Evolutionary conservation across 2,113 vertebrate species (phyloP), one percentile per base, ranked within the genome.

Genomic region (Psittacula cyanocephala): DNA sequence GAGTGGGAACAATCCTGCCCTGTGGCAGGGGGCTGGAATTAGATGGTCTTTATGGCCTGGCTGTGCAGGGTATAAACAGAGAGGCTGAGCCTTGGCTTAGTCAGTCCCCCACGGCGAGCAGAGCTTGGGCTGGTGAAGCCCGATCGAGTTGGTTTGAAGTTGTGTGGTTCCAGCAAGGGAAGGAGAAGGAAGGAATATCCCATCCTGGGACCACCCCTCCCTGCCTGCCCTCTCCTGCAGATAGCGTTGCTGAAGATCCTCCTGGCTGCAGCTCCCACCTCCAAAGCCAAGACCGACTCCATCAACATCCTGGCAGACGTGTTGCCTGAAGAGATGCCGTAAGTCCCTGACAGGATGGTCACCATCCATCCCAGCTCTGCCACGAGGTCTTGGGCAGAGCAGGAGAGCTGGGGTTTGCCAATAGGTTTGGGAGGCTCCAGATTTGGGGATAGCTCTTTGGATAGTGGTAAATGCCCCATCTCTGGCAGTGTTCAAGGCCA

Each of bases 261-360:
- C 12, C 98, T 99, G 81, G 99, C 99, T 44, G 99, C 99, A 49
- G 99, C 99, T 1, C 99, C 99, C n/a, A 99, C 99, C 78, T 99
- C 99, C 95, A 99, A 99, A 97, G 99, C 99, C 95, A 99, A 99
- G 98, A 99, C 99, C 0, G 99, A 99, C 97, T 99, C 99, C 37
- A 99, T 99, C 97, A 99, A 99, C 95, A 99, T 99, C 97, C 96
- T 99, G 95, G 99, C 99, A 3, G 99, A 99, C 0, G 99, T 99
- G 59, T 85, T 99, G 79, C 99, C 99, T 0, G 99, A 99, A 76
- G 99, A 99, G 98, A 99, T 99, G 99, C 99, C 99, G 99, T 99
- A 90, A 99, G 99, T 98, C 29, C 82, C 47, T 4, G 6, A 3
- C 28, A 10, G 25, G n/a, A 74, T 39, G 81, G 59, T 47, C 70